phyloP scores from a whole-genome alignment of 1,140 invertebrate genomes.

The Listronotus bonariensis region DNA sequence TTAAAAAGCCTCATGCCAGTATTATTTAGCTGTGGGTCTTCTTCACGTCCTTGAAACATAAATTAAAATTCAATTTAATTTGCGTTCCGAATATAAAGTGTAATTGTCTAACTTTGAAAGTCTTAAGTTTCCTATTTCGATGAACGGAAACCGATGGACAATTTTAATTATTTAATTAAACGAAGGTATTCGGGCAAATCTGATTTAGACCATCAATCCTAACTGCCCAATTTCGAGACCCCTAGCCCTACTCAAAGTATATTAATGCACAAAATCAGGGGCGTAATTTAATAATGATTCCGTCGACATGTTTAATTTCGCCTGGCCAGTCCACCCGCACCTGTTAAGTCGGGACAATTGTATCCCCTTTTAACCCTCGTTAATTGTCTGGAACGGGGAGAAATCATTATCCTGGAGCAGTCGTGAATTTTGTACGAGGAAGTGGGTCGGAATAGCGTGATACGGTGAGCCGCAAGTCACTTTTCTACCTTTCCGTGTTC shows the following conservation, averaged over 20 bases:
- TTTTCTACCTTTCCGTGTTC: constrained; percentile 24
- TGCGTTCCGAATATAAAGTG: too few relatives aligned
- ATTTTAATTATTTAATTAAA: constrained; percentile 22
- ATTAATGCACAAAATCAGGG: constrained; percentile 38
- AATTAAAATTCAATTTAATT: too few relatives aligned
- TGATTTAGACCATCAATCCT: constrained; percentile 35
- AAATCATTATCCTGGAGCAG: constrained; percentile 52
- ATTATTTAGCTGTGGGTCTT: too few relatives aligned
- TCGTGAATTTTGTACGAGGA: constrained; percentile 18
- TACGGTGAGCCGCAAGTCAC: constrained; percentile 30
- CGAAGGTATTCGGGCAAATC: constrained; percentile 29
- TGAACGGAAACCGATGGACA: too few relatives aligned
- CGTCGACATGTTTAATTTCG: constrained; percentile 53
- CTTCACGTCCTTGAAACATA: too few relatives aligned
- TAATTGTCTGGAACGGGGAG: constrained; percentile 55
- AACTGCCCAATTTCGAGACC: constrained; percentile 31
- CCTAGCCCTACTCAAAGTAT: constrained; percentile 34
- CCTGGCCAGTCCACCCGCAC: constrained; percentile 50
- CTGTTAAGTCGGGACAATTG: constrained; percentile 56
- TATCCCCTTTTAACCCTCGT: constrained; percentile 55
- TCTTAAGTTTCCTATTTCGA: too few relatives aligned
- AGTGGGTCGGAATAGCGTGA: constrained; percentile 19
- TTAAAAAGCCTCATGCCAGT: too few relatives aligned
- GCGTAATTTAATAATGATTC: constrained; percentile 36
- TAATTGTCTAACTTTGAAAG: too few relatives aligned